Evolutionary conservation across 2,113 vertebrate species (phyloP).

Genomic region (Catagonus wagneri): DNA sequence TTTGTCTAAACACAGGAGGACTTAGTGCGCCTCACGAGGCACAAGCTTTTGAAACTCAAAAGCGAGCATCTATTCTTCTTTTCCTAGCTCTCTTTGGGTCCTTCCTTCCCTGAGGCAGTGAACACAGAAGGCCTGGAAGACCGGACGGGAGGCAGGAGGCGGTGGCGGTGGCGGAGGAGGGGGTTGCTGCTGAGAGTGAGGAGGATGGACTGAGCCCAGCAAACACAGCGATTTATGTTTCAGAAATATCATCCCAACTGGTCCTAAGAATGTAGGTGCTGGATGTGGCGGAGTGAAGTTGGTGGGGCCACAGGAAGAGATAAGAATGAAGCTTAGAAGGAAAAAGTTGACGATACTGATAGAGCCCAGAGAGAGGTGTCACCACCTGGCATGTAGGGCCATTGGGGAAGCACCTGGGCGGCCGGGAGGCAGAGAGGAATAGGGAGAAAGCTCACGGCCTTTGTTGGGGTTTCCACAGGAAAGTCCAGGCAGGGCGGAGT

Average conservation of each 20-base stretch:
- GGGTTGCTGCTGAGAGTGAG: background rate
- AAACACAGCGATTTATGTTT: background rate
- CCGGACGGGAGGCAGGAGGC: background rate
- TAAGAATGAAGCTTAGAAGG: background rate
- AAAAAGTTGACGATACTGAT: too few species aligned
- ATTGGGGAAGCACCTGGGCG: accelerated
- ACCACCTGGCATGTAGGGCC: background rate
- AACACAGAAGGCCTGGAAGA: background rate
- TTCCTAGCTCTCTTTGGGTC: background rate
- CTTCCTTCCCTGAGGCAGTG: background rate
- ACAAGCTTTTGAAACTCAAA: background rate
- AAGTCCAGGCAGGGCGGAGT: background rate
- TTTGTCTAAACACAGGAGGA: background rate
- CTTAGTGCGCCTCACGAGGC: background rate
- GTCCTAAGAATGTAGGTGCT: background rate
- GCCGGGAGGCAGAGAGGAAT: background rate
- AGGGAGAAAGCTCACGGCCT: background rate
- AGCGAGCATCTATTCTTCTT: background rate
- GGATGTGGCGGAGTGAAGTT: background rate
- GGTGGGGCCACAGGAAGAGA: background rate
- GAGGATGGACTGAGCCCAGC: background rate
- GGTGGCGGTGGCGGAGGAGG: background rate
- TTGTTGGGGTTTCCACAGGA: background rate
- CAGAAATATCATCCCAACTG: accelerated
- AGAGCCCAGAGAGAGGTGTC: too few species aligned